Base-by-base conservation (phyloP, 2,888 invertebrate species). In the Troides helena region DNA sequence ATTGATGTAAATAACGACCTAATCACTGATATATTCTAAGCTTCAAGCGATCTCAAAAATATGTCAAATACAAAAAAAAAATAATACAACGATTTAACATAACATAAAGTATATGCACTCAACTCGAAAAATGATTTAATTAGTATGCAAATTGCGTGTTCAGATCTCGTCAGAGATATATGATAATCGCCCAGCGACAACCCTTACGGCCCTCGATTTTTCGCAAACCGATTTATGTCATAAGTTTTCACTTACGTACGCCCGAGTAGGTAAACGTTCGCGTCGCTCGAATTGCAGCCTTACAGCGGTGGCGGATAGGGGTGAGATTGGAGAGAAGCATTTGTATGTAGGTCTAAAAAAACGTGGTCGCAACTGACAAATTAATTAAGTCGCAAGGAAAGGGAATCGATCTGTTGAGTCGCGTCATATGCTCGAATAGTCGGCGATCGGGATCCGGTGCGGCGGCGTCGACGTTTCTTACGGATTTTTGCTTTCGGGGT, bases 131-230 rank as follows among this genome's bases (percentile, higher is more conserved):
- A 84, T 82, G 80, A 81, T 83, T 80, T 81, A 82, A 89, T 90
- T 90, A 88, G 88, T 86, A 89, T 88, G 86, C 83, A 87, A 89
- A 90, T 89, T 85, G 80, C 78, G 78, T 77, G 84, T 85, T 83
- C 80, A 85, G 86, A 89, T 88, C 79, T 73, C 77, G 80, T 79
- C 77, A 76, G 76, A 85, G 85, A 87, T 88, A 86, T 85, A 78
- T 82, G 81, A 83, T 84, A 75, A 77, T 73, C 73, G 72, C 61
- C 70, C 74, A 70, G 72, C 79, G 84, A 82, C 82, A 83, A 79
- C 79, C 80, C 78, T 80, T 80, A 76, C 76, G 77, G 76, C 73
- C 74, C 73, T 76, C 75, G 72, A 73, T 77, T 79, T 79, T 80
- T 75, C 77, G 75, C 76, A 70, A 72, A 76, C 76, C 77, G 75